Base-by-base conservation (phyloP, 2,113 vertebrate species). In the Catagonus wagneri region DNA sequence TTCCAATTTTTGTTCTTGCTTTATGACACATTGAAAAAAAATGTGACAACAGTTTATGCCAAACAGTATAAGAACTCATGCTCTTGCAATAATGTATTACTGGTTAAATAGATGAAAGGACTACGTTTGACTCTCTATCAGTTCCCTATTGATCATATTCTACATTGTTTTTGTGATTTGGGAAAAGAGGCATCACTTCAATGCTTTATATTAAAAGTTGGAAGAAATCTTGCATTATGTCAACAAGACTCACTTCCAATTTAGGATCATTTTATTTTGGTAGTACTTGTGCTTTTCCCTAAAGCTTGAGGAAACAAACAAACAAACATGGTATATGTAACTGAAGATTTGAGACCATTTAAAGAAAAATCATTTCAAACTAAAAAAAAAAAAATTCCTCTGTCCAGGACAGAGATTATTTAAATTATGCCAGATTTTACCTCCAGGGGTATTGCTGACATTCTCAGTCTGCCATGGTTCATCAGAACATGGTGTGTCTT, bases 251-350 rank as follows among this genome's bases (percentile, higher is more conserved):
- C 34, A 93, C 7, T 92, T 54, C 56, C 11, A 68, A 63, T 78
- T 80, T 92, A 6, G 58, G 32, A 84, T 66, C 12, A 52, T 96
- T 93, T 95, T 74, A 61, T 95, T 96, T 96, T 93, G 74, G 5
- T 65, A 66, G 56, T 74, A 58, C 50, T 93, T 94, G 32, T n/a
- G 4, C n/a, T 85, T 93, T 83, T 27, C 34, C 72, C 15, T 61
- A 61, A 83, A 86, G 9, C n/a, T 60, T 83, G 27, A 83, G 6
- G 13, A 22, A 9, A 14, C n/a, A 78, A 22, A 52, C 52, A 17
- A 78, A 29, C 54, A 85, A 86, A 39, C 52, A 44, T 22, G 19
- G 12, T n/a, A 27, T 32, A 65, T 3, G 16, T 74, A 88, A 83
- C 34, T 54, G 83, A 97, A 66, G n/a, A 85, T 85, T 84, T 90